Conservation (phyloP, 35 echinoderm and acorn worm genomes). For the Heliocidaris erythrogramma region DNA sequence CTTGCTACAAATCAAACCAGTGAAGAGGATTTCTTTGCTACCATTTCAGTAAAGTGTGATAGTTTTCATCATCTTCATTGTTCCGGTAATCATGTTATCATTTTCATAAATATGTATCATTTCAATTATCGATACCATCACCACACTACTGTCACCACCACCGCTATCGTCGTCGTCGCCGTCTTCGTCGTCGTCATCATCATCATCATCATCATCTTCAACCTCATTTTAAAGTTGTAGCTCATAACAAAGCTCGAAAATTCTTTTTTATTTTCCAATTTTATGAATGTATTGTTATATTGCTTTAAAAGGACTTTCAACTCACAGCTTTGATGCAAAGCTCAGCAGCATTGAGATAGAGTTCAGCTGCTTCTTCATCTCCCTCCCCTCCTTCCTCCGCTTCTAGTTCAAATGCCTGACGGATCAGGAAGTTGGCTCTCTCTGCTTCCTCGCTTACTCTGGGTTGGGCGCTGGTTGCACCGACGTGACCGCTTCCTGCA, state of each 20-base stretch:
- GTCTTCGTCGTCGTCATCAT: no score
- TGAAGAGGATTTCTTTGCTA: no score
- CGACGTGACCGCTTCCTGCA: background rate
- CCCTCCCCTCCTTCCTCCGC: constrained; percentile 67
- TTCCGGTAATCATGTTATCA: background rate
- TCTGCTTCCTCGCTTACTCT: constrained; percentile 57
- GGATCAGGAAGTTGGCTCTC: constrained; percentile 77
- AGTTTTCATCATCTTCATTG: background rate
- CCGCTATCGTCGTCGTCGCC: no score
- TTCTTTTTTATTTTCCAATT: no score
- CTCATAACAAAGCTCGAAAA: no score
- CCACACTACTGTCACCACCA: background rate
- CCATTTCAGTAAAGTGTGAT: no score
- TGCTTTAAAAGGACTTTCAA: background rate
- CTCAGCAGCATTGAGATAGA: constrained; percentile 95
- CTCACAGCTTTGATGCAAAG: constrained; percentile 84
- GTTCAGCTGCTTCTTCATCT: constrained; percentile 77
- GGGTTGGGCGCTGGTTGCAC: constrained; percentile 37
- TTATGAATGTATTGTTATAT: no score
- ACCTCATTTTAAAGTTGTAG: no score
- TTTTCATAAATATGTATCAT: background rate
- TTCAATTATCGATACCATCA: background rate
- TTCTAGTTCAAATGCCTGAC: constrained; percentile 92
- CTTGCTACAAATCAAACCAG: background rate
- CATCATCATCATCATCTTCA: no score